Evolutionary conservation across 1,140 invertebrate species (phyloP), one percentile per base, ranked within the genome.

Genomic region (Tachypleus tridentatus): DNA sequence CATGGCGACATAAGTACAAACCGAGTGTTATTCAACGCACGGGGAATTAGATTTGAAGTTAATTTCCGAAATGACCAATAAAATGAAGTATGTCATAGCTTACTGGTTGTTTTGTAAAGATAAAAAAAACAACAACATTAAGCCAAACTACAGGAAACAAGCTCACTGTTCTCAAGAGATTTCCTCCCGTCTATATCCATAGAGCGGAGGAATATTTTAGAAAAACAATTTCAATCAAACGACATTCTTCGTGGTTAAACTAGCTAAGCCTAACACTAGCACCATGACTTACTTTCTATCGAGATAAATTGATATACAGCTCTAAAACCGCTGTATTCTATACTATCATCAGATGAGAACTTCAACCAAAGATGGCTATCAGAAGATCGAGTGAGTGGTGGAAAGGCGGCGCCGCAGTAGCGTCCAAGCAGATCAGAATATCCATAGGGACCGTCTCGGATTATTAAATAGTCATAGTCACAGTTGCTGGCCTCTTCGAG

Each of bases 271-370:
- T 58, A 11, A 47, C n/a, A 11, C n/a, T 58, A 5, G 57, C 47
- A 47, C 1, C n/a, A 58, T 11, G n/a, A 64, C 69, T 74, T 63
- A 78, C 77, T 73, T 67, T 65, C 10, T 49, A 72, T 69, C 47
- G 81, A 79, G 54, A 86, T 76, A 74, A 81, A 86, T 60, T 78
- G 80, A 29, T 87, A 91, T 3, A 91, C 84, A 3, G 88, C 89
- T 68, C 82, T 83, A 76, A 95, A 94, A 3, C 91, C 91, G 9
- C 77, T 78, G 71, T 87, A 87, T 74, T 92, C 86, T 66, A 93
- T 89, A 70, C 85, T 88, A 62, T 88, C 86, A 71, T 95, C 91
- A 2, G 88, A 89, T 63, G 83, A 82, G 77, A 95, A 95, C 58
- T 84, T 80, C 6, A 94, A 78, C 89, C 89, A 94, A 51, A 95